These are phyloP conservation scores for Andrena dorsata DNA, from an alignment of 2,888 invertebrate species.

Conservation along the genomic window DNA sequence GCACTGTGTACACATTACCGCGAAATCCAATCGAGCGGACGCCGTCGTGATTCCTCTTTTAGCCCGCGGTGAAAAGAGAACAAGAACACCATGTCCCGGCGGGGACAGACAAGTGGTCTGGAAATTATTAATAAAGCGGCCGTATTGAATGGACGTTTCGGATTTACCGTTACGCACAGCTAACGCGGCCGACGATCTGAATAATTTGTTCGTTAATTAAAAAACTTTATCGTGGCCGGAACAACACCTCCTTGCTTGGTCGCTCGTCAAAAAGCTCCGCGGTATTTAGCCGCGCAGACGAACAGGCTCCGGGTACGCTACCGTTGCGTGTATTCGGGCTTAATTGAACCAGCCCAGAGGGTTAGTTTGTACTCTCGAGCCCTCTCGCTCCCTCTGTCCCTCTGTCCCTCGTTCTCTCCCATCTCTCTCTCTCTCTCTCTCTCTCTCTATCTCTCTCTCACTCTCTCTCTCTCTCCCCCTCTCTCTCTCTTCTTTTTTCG, in stretches of 20 bases:
- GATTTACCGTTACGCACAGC: conserved; percentile 45
- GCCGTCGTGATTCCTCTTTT: conserved; percentile 8
- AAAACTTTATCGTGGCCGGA: conserved; percentile 59
- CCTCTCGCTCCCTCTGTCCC: conserved; percentile 27
- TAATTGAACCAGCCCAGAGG: conserved; percentile 70
- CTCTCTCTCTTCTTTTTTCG: conserved; percentile 38
- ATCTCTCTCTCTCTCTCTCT: not conserved
- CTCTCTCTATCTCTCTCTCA: not conserved
- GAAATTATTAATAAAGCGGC: conserved; percentile 53
- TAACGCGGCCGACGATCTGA: conserved; percentile 43
- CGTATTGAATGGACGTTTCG: conserved; percentile 38
- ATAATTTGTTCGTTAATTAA: conserved; percentile 69
- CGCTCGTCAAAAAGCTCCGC: conserved; percentile 54
- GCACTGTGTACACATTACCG: conserved; percentile 4
- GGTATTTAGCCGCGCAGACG: conserved; percentile 58
- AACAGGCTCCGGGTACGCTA: conserved; percentile 35
- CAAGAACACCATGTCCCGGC: conserved; percentile 1
- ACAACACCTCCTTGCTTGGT: conserved; percentile 64
- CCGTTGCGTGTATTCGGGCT: conserved; percentile 59
- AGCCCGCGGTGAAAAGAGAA: not conserved
- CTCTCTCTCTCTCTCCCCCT: not conserved
- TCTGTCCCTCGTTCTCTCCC: not conserved
- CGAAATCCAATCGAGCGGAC: conserved; percentile 12
- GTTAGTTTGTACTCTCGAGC: conserved; percentile 65
- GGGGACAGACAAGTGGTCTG: conserved; percentile 51